Conservation (phyloP, 2,797 vertebrate genomes). For the Pachyuromys duprasi region DNA sequence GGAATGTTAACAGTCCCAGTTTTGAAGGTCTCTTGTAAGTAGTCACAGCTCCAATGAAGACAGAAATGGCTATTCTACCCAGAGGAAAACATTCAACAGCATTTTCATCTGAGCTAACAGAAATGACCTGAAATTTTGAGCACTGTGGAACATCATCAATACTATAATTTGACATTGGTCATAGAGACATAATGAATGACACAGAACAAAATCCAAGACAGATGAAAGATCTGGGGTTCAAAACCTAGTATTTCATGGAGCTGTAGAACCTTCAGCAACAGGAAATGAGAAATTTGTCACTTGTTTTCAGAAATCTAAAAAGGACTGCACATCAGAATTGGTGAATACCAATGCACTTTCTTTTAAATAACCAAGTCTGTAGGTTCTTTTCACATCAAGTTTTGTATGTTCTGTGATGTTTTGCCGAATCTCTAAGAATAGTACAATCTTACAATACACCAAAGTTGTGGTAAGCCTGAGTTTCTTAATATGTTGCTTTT, state of each 20-base stretch:
- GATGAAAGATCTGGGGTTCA: neutral
- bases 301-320: neutral
- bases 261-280: neutral
- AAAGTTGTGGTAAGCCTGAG: neutral
- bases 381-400: neutral
- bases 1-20: neutral
- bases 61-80: neutral
- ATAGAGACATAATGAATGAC: neutral
- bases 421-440: neutral
- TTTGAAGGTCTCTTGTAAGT: neutral
- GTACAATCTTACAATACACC: neutral
- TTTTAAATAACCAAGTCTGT: neutral
- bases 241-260: neutral
- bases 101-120: neutral
- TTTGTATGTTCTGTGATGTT: neutral
- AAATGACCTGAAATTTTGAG: neutral
- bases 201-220: neutral
- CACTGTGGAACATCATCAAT: neutral
- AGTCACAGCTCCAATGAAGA: neutral
- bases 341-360: neutral
- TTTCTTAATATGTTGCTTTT: conserved; percentile 23
- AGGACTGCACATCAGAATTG: neutral
- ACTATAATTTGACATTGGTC: neutral
- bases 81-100: neutral
- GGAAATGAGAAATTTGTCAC: neutral